Percentiles rank a stretch among this genome's conserved stretches.
phyloP scores from a whole-genome alignment of 2,797 vertebrate genomes.

The Amphiprion clarkii region DNA sequence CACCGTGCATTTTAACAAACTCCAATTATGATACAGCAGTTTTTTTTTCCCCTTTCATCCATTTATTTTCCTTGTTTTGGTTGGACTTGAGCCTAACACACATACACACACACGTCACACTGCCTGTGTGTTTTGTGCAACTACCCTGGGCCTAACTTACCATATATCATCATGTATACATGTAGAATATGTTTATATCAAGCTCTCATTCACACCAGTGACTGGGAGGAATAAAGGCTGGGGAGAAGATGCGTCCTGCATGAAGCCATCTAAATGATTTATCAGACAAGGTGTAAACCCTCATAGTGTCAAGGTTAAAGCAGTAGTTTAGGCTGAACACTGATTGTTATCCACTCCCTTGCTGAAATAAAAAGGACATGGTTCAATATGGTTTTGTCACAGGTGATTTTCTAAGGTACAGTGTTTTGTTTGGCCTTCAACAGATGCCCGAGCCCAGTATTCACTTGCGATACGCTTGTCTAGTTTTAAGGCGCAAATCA shows the following conservation, averaged over 20 bases:
- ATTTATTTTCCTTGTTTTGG: slow-evolving; percentile 37
- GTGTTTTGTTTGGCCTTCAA: slow-evolving; percentile 49
- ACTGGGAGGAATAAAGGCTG: slow-evolving; percentile 37
- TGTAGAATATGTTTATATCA: slow-evolving; percentile 57
- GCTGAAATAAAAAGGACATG: slow-evolving; percentile 41
- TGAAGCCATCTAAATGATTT: slow-evolving; percentile 66
- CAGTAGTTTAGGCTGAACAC: slow-evolving; percentile 56
- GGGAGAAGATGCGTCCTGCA: slow-evolving; percentile 52
- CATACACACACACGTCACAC: slow-evolving; percentile 8
- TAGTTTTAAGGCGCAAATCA: slow-evolving; percentile 22
- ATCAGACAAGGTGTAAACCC: slow-evolving; percentile 50
- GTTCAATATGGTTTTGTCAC: slow-evolving; percentile 54
- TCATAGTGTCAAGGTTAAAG: slow-evolving; percentile 61
- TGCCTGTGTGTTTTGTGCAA: slow-evolving; percentile 28
- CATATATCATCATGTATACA: slow-evolving; percentile 38
- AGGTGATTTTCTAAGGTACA: slow-evolving; percentile 27
- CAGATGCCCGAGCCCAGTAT: slow-evolving; percentile 24
- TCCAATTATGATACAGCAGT: slow-evolving; percentile 44
- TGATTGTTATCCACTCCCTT: slow-evolving; percentile 46
- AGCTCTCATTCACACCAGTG: slow-evolving; percentile 52
- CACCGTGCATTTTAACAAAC: slow-evolving; percentile 55
- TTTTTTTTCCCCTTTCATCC: slow-evolving; percentile 17
- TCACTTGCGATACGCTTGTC: slow-evolving; percentile 15
- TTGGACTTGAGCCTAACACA: neutral
- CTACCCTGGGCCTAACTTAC: slow-evolving; percentile 15